phyloP scores from a whole-genome alignment of 2,888 invertebrate species.

The Phyllotreta striolata region DNA sequence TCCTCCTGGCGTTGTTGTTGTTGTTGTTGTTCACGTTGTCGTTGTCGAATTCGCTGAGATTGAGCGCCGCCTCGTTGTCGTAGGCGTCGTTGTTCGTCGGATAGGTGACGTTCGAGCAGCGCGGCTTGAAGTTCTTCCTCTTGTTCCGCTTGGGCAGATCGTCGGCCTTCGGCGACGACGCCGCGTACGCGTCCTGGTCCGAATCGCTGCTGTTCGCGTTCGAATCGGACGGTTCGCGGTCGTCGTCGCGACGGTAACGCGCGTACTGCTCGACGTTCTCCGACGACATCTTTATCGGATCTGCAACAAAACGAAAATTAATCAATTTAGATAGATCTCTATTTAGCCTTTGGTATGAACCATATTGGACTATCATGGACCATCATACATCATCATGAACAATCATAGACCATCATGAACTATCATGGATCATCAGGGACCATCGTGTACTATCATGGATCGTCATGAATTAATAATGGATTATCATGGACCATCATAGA shows the following conservation, averaged over 20 bases:
- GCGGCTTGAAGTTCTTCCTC: conserved; percentile 80
- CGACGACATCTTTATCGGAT: conserved; percentile 58
- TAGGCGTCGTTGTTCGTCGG: conserved; percentile 60
- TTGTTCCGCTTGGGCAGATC: conserved; percentile 74
- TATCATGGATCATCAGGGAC: too few relatives aligned
- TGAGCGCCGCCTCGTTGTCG: conserved; percentile 47
- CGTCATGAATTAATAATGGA: too few relatives aligned
- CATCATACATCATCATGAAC: not conserved
- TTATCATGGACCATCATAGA: not conserved
- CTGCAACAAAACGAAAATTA: conserved; percentile 53
- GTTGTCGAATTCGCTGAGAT: conserved; percentile 42
- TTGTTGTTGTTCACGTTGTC: conserved; percentile 56
- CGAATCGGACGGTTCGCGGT: conserved; percentile 46
- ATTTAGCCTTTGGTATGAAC: not conserved
- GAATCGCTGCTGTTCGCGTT: conserved; percentile 66
- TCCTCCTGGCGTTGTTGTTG: conserved; percentile 52
- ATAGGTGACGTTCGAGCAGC: conserved; percentile 68
- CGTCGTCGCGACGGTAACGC: conserved; percentile 43
- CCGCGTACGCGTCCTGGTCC: conserved; percentile 59
- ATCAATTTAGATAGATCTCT: not conserved
- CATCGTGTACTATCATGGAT: too few relatives aligned
- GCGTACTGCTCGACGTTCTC: conserved; percentile 54
- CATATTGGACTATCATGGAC: not conserved
- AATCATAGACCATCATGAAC: not conserved
- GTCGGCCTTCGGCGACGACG: conserved; percentile 57